phyloP scores from a whole-genome alignment of 1,140 invertebrate species.

The Rhopalosiphum padi region DNA sequence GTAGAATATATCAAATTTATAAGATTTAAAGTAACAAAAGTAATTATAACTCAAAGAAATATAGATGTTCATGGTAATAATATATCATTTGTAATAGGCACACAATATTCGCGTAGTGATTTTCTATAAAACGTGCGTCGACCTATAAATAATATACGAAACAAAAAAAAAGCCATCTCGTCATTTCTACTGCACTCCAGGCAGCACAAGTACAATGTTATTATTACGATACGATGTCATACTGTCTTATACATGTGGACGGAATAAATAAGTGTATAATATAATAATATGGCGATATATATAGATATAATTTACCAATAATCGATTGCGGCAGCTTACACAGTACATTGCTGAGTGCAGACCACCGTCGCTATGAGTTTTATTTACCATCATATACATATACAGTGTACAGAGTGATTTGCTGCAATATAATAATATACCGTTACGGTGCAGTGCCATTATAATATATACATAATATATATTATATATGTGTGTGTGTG shows the following conservation, averaged over 20 bases:
- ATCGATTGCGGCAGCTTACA: not conserved
- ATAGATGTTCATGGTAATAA: not conserved
- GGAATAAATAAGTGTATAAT: not conserved
- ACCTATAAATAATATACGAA: not conserved
- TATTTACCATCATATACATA: not conserved
- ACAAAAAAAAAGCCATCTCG: not conserved
- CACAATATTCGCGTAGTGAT: not conserved
- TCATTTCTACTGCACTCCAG: not conserved
- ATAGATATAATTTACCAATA: not conserved
- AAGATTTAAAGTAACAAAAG: too few relatives aligned
- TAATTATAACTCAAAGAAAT: too few relatives aligned
- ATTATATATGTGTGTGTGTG: not conserved
- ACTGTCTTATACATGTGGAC: not conserved
- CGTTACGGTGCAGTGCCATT: slow-evolving; percentile 23
- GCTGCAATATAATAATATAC: not conserved
- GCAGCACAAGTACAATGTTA: not conserved
- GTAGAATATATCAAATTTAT: too few relatives aligned
- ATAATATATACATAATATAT: not conserved
- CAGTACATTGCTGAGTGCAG: not conserved
- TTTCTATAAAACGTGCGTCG: not conserved
- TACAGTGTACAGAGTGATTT: not conserved
- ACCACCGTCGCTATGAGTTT: not conserved
- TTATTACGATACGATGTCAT: not conserved
- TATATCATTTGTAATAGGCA: not conserved
- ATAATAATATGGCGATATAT: not conserved